A percentile compares a stretch with the other conserved stretches of the same genome.
Conservation (phyloP, 2,888 invertebrate species). For the Diaphora mendica region DNA sequence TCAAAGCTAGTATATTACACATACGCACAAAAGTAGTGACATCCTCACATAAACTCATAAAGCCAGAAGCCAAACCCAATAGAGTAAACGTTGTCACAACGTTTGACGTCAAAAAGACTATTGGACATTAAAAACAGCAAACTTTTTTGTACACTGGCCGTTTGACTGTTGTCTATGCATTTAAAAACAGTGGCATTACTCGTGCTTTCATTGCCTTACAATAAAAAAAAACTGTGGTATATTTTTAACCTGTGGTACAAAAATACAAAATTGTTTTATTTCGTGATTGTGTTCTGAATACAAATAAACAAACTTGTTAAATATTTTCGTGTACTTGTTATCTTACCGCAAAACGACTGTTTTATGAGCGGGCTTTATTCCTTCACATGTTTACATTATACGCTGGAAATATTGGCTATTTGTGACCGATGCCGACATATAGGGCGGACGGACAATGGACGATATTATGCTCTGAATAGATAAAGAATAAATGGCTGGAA, state of each 20-base stretch:
- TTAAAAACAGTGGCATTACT: neutral
- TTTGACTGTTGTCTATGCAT: neutral
- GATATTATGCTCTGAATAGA: constrained; percentile 13
- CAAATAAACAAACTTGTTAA: neutral
- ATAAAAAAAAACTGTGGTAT: neutral
- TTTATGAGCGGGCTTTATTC: constrained; percentile 11
- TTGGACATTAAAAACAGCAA: neutral
- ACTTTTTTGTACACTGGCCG: neutral
- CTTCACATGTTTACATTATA: constrained; percentile 15
- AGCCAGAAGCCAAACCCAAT: neutral
- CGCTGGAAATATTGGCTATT: constrained; percentile 15
- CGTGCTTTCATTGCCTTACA: neutral
- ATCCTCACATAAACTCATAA: neutral
- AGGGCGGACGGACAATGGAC: constrained; percentile 25
- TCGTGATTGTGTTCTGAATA: constrained; percentile 3
- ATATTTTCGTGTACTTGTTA: constrained; percentile 7
- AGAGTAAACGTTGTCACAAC: neutral
- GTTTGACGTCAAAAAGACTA: neutral
- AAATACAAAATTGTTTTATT: neutral
- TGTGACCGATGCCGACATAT: constrained; percentile 12
- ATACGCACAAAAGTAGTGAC: neutral
- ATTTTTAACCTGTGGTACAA: neutral
- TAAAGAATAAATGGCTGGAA: constrained; percentile 13
- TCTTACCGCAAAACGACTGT: constrained; percentile 9
- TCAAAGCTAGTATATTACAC: neutral